Base-by-base conservation (phyloP, 2,113 vertebrate species). In the Chloebia gouldiae region DNA sequence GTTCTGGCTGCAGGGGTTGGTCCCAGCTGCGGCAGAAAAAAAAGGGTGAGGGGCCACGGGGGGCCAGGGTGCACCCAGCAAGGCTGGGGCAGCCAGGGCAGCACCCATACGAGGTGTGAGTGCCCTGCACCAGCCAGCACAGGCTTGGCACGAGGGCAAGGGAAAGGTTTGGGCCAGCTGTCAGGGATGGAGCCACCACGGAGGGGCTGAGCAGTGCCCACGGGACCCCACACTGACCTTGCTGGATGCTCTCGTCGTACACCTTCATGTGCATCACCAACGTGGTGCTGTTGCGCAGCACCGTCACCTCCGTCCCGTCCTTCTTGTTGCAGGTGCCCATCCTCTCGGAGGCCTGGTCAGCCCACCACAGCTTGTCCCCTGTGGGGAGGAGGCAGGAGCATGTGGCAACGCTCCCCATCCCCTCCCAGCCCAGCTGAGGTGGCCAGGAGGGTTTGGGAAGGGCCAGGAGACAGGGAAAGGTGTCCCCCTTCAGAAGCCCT, bases 261-360 rank as follows among this genome's bases (percentile, higher is more conserved):
- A 99, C 98, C 96, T 98, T 99, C 99, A 99, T 99, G 97, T 99
- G 98, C 99, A 99, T 99, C 96, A 99, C 99, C n/a, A 99, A 93
- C 0, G 99, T 99, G 16, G 99, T 99, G 97, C 99, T 98, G 95
- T 99, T 99, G 50, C 99, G 97, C 81, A 99, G 95, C 73, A 99
- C 98, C 10, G 97, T 97, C 45, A 98, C 98, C 69, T 98, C 98
- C 0, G 97, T 97, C 24, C 99, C 99, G 0, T 99, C 98, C 6
- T 98, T 98, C 97, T 99, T 99, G 96, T 98, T 98, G 96, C 99
- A 99, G 0, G 98, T 99, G 69, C 99, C 99, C 81, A 99, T 98
- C 96, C 99, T 99, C 96, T 99, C 99, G 0, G 98, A 98, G 71
- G 98, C 98, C 95, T 99, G 99, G 93, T 99, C 99, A 4, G 99